These are phyloP conservation scores for Cloeon dipterum DNA, from an alignment of 2,888 invertebrate species.

Conservation along the genomic window DNA sequence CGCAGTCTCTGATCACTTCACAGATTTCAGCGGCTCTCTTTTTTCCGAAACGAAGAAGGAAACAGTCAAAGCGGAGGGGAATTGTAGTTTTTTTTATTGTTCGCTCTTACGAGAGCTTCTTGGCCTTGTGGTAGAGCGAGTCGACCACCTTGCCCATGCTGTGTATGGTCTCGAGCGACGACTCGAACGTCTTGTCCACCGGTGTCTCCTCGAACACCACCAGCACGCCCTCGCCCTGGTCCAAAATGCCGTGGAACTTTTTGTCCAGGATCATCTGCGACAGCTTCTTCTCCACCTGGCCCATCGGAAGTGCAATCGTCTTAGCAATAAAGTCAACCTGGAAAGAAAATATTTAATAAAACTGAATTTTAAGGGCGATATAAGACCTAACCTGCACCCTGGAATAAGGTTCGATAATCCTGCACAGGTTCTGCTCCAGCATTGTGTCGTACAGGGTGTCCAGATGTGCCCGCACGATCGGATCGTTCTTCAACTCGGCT, in stretches of 20 bases:
- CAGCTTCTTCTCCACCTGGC: conserved; percentile 91
- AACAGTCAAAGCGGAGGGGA: too few relatives aligned
- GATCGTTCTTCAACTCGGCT: conserved; percentile 80
- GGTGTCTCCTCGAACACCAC: conserved; percentile 92
- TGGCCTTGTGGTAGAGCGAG: conserved; percentile 95
- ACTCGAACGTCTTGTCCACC: conserved; percentile 92
- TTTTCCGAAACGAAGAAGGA: too few relatives aligned
- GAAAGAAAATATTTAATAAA: too few relatives aligned
- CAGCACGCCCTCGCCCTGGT: conserved; percentile 94
- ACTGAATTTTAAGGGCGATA: too few relatives aligned
- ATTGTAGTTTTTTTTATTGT: too few relatives aligned
- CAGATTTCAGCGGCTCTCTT: too few relatives aligned
- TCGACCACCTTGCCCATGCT: conserved; percentile 99
- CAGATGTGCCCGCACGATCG: conserved; percentile 90
- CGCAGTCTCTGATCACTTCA: too few relatives aligned
- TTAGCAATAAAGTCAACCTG: conserved; percentile 59
- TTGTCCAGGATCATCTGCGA: conserved; percentile 99
- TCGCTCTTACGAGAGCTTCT: conserved; percentile 81
- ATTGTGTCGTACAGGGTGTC: conserved; percentile 94
- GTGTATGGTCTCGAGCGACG: conserved; percentile 90
- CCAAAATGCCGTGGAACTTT: conserved; percentile 89
- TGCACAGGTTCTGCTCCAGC: conserved; percentile 95
- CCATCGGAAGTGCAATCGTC: conserved; percentile 70
- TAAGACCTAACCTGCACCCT: conserved; percentile 84
- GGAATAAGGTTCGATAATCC: conserved; percentile 97